Evolutionary conservation across 2,888 invertebrate genomes (phyloP).

Genomic region (Teleogryllus oceanicus): DNA sequence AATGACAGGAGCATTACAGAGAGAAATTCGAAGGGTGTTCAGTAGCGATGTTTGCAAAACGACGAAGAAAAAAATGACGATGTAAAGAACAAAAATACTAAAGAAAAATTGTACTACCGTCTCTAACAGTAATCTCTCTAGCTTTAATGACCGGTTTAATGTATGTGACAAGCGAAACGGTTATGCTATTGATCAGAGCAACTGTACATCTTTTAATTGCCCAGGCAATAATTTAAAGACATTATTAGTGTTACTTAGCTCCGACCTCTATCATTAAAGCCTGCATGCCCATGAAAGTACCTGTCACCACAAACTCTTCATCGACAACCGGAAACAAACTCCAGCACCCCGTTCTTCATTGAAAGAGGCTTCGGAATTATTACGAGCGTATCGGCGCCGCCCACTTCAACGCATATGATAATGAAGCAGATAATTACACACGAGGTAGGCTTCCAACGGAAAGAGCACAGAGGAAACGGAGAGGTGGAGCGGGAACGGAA

Average conservation of each 20-base stretch:
- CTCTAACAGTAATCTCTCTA: not conserved
- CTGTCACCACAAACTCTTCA: slow-evolving; percentile 6
- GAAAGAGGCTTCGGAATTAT: not conserved
- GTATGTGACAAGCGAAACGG: not conserved
- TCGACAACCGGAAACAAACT: not conserved
- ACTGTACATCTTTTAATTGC: not conserved
- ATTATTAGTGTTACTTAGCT: not conserved
- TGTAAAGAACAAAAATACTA: not conserved
- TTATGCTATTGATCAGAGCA: not conserved
- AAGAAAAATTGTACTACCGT: not conserved
- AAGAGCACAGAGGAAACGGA: not conserved
- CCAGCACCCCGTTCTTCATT: not conserved
- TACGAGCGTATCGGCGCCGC: not conserved
- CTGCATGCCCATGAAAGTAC: not conserved
- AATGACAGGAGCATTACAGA: too few species aligned
- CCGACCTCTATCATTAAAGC: not conserved
- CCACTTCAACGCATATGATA: not conserved
- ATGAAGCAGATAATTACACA: not conserved
- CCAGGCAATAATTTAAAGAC: not conserved
- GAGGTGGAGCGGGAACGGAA: not conserved
- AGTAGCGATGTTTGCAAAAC: too few species aligned
- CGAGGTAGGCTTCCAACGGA: not conserved
- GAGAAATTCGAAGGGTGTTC: too few species aligned
- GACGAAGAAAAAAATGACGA: too few species aligned
- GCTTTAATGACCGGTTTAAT: not conserved